These are phyloP conservation scores for Acanthopagrus latus DNA, from an alignment of 2,797 vertebrate genomes.

Conservation along the genomic window DNA sequence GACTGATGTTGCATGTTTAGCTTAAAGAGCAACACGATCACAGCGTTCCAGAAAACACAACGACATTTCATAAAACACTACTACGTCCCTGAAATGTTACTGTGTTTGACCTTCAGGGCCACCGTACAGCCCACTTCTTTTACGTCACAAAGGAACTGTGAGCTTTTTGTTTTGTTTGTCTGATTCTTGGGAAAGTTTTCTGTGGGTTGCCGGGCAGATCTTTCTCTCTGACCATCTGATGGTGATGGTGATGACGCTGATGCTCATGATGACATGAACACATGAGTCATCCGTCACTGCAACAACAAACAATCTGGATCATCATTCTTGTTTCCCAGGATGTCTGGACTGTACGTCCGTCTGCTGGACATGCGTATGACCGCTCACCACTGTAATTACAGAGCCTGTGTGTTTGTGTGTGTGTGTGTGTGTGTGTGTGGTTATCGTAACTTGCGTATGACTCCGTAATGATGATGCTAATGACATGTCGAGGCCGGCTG, in stretches of 20 bases:
- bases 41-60: too few relatives aligned
- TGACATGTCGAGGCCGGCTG: conserved; percentile 61
- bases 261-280: conserved; percentile 31
- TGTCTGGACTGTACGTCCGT: conserved; percentile 42
- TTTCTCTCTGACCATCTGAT: conserved; percentile 16
- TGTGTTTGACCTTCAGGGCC: too few relatives aligned
- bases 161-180: neutral
- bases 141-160: neutral
- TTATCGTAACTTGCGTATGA: conserved; percentile 29
- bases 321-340: conserved; percentile 36
- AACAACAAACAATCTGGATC: conserved; percentile 46
- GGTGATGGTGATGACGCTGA: conserved; percentile 15
- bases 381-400: conserved; percentile 56
- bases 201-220: conserved; percentile 5
- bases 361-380: conserved; percentile 24
- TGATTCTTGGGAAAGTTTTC: neutral
- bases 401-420: conserved; percentile 30
- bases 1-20: neutral
- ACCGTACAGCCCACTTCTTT: too few relatives aligned
- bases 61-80: too few relatives aligned
- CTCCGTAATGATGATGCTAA: conserved; percentile 57
- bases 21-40: neutral
- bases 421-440: conserved; percentile 25
- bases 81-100: too few relatives aligned
- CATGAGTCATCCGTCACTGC: conserved; percentile 50